Conservation (phyloP, 2,113 vertebrate species). For the Pionites leucogaster region DNA sequence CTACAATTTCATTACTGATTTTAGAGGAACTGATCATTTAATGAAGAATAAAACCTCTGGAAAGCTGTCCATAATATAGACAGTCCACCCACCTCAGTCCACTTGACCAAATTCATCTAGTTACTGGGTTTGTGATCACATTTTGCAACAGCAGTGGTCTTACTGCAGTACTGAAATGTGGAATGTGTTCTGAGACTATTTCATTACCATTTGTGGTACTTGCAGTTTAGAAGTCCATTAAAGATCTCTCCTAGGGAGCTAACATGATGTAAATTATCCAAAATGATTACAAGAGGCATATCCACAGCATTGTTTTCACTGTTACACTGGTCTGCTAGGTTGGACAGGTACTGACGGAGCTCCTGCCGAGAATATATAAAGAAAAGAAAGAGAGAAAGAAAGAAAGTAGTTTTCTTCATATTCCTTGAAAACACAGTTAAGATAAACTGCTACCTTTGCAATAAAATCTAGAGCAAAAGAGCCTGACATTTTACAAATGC, state of each 20-base stretch:
- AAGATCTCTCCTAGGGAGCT: slow-evolving; percentile 97
- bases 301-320: slow-evolving; percentile 81
- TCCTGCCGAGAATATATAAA: slow-evolving; percentile 75
- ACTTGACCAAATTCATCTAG: neutral
- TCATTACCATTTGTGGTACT: slow-evolving; percentile 90
- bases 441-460: neutral
- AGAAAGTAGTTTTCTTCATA: neutral
- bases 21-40: neutral
- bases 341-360: slow-evolving; percentile 91
- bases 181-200: neutral
- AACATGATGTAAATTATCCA: slow-evolving; percentile 96
- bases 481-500: neutral
- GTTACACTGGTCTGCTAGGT: slow-evolving; percentile 91
- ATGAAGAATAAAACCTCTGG: neutral
- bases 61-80: neutral
- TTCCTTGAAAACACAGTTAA: neutral
- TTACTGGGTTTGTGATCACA: neutral
- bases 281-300: slow-evolving; percentile 91
- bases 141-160: neutral
- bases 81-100: neutral
- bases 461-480: neutral
- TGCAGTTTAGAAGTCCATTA: slow-evolving; percentile 94
- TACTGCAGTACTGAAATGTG: neutral
- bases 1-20: neutral
- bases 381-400: neutral